phyloP scores from a whole-genome alignment of 2,888 invertebrate species.

The Galeruca laticollis region DNA sequence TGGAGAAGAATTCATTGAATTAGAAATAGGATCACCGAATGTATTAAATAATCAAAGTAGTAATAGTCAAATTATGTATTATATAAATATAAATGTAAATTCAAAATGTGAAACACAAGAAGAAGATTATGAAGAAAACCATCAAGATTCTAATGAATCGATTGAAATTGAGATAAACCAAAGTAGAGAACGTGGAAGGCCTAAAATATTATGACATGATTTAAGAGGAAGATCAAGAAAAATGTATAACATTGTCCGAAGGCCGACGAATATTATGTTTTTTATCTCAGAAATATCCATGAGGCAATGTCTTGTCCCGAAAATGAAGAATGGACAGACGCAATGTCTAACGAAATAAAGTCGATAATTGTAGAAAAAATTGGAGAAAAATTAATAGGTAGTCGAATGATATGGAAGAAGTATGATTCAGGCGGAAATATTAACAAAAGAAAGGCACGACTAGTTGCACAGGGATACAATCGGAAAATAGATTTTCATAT shows the following conservation, averaged over 20 bases:
- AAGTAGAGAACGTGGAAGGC: constrained; percentile 28
- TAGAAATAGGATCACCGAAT: too few relatives aligned
- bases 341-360: constrained; percentile 42
- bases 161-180: neutral
- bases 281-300: neutral
- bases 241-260: constrained; percentile 10
- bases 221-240: constrained; percentile 32
- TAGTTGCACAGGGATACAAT: constrained; percentile 21
- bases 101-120: neutral
- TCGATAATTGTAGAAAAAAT: constrained; percentile 43
- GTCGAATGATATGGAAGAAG: constrained; percentile 49
- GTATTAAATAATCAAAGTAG: too few relatives aligned
- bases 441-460: constrained; percentile 28
- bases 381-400: constrained; percentile 41
- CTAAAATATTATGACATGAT: constrained; percentile 23
- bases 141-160: neutral
- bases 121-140: constrained; percentile 12
- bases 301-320: constrained; percentile 36
- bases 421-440: constrained; percentile 46
- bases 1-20: constrained; percentile 14
- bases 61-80: too few relatives aligned
- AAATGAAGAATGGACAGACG: constrained; percentile 34
- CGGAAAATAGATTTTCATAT: constrained; percentile 24
- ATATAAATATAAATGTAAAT: neutral
- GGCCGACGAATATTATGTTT: too few relatives aligned